phyloP scores from a whole-genome alignment of 2,888 invertebrate genomes.

The Drosophila mercatorum region DNA sequence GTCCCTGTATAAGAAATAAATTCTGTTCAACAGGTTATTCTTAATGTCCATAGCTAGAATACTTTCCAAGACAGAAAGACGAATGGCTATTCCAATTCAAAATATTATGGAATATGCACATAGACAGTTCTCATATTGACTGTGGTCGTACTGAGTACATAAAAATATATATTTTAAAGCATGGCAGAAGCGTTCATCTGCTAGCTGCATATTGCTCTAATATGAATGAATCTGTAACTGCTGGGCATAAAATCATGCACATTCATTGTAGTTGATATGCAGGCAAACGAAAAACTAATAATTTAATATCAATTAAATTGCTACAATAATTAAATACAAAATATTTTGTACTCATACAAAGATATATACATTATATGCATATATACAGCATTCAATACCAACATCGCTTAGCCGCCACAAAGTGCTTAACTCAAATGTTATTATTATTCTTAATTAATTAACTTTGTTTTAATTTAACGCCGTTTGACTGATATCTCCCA shows the following conservation, averaged over 20 bases:
- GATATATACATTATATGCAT: neutral
- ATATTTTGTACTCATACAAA: neutral
- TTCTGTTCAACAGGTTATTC: too few relatives aligned
- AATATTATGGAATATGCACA: too few relatives aligned
- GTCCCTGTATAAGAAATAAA: too few relatives aligned
- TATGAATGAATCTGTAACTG: neutral
- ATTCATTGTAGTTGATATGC: too few relatives aligned
- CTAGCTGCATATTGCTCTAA: neutral
- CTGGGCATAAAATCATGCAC: neutral
- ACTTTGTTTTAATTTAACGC: neutral
- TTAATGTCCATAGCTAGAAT: too few relatives aligned
- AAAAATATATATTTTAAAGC: neutral
- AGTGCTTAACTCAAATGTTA: neutral
- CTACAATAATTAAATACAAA: neutral
- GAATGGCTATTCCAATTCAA: too few relatives aligned
- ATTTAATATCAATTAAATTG: neutral
- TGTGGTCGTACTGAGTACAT: too few relatives aligned
- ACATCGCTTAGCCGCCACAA: neutral
- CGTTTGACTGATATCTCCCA: neutral
- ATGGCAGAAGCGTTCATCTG: neutral
- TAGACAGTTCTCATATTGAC: too few relatives aligned
- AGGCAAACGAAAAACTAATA: too few relatives aligned
- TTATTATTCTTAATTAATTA: conserved; percentile 10
- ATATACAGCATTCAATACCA: neutral
- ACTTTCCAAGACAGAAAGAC: too few relatives aligned